Conservation (phyloP, 2,797 vertebrate species). For the Ptychobarbus kaznakovi region DNA sequence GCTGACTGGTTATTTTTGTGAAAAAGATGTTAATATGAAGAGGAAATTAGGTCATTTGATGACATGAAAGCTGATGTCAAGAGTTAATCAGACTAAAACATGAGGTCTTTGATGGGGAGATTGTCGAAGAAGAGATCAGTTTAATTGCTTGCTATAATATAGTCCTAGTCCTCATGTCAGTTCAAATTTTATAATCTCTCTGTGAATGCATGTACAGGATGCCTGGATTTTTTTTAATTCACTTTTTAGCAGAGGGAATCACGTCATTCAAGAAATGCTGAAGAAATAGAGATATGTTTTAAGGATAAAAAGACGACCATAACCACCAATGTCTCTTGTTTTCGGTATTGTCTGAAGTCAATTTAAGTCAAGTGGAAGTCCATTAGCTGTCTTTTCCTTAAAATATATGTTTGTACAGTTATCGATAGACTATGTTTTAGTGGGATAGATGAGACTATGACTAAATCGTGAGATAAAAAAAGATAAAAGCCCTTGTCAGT, state of each 20-base stretch:
- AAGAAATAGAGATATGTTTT: neutral
- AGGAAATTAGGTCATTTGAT: neutral
- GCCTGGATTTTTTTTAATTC: neutral
- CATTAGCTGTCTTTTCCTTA: neutral
- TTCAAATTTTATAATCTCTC: neutral
- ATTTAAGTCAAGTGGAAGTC: neutral
- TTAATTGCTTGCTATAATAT: neutral
- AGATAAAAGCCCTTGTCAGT: neutral
- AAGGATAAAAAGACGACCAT: neutral
- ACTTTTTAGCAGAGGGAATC: neutral
- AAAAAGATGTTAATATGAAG: neutral
- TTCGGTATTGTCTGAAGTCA: neutral
- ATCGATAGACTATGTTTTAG: neutral
- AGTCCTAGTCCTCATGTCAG: neutral
- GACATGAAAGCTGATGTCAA: neutral
- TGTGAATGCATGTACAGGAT: neutral
- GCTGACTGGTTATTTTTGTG: neutral
- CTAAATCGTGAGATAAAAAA: neutral
- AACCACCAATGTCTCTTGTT: neutral
- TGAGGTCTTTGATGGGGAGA: neutral
- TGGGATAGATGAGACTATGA: neutral
- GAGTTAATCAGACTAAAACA: neutral
- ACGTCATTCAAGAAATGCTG: neutral
- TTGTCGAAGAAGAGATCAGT: neutral
- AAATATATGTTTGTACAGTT: neutral